Percentiles rank a stretch among this genome's conserved stretches.
Evolutionary conservation across 2,797 vertebrate genomes (phyloP).

Genomic region (Gambusia yucatana): DNA sequence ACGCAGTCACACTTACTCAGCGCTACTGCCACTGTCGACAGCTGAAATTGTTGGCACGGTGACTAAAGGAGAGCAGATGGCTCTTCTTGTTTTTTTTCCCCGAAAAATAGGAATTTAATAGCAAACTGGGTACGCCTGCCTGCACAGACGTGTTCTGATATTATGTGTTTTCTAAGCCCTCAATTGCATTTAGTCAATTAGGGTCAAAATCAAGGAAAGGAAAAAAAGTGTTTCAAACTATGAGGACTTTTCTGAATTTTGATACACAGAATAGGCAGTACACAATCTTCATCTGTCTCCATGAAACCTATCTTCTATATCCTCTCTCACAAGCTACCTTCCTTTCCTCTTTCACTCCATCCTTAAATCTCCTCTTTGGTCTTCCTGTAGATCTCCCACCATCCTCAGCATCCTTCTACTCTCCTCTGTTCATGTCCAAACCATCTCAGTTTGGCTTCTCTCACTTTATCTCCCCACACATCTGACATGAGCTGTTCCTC

Average conservation of each 20-base stretch:
- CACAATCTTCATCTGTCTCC: neutral
- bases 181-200: neutral
- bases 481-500: too few relatives aligned
- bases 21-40: conserved; percentile 31
- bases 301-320: too few relatives aligned
- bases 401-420: too few relatives aligned
- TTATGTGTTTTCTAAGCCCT: neutral
- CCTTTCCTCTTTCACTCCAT: too few relatives aligned
- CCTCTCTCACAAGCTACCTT: too few relatives aligned
- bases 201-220: neutral
- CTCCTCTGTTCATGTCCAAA: too few relatives aligned
- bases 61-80: conserved; percentile 36
- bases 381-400: too few relatives aligned
- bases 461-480: too few relatives aligned
- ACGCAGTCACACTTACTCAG: conserved; percentile 33
- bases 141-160: neutral
- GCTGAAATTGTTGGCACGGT: conserved; percentile 22
- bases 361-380: too few relatives aligned
- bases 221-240: neutral
- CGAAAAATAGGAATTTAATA: conserved; percentile 2
- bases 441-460: too few relatives aligned
- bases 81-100: conserved; percentile 16
- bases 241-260: neutral
- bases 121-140: neutral
- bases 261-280: neutral